Evolutionary conservation across 2,113 vertebrate species (phyloP).

Genomic region (Emydura subglobosa): DNA sequence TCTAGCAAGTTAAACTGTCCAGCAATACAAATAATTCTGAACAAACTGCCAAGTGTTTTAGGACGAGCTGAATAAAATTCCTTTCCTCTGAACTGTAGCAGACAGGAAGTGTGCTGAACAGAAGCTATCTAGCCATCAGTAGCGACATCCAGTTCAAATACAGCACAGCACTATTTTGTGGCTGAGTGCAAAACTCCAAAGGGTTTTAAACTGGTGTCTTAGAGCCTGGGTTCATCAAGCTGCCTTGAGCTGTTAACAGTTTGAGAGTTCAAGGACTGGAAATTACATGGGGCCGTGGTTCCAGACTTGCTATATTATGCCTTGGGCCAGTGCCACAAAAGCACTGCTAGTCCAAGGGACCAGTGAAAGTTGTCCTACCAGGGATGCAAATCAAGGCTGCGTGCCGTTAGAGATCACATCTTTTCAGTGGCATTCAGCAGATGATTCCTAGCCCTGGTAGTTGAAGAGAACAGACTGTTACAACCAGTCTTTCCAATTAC

Average conservation of each 20-base stretch:
- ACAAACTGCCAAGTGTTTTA: neutral
- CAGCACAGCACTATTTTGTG: neutral
- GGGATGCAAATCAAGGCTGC: neutral
- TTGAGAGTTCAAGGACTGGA: neutral
- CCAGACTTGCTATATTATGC: neutral
- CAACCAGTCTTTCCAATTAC: neutral
- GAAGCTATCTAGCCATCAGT: neutral
- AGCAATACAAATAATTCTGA: rapidly evolving
- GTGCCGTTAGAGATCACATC: neutral
- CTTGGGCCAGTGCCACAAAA: neutral
- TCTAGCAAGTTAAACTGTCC: rapidly evolving
- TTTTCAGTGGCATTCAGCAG: neutral
- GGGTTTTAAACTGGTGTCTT: neutral
- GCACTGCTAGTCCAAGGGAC: neutral
- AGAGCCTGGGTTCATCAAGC: neutral
- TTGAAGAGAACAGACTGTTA: neutral
- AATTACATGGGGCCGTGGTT: neutral
- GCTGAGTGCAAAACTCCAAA: neutral
- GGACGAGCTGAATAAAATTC: neutral
- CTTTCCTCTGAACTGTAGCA: rapidly evolving
- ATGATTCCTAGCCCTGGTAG: neutral
- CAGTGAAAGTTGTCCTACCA: neutral
- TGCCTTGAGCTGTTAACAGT: neutral
- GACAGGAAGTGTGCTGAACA: rapidly evolving
- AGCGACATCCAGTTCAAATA: neutral